Evolutionary conservation across 2,888 invertebrate species (phyloP), one percentile per base, ranked within the genome.

Genomic region (Ennomos quercinarius): DNA sequence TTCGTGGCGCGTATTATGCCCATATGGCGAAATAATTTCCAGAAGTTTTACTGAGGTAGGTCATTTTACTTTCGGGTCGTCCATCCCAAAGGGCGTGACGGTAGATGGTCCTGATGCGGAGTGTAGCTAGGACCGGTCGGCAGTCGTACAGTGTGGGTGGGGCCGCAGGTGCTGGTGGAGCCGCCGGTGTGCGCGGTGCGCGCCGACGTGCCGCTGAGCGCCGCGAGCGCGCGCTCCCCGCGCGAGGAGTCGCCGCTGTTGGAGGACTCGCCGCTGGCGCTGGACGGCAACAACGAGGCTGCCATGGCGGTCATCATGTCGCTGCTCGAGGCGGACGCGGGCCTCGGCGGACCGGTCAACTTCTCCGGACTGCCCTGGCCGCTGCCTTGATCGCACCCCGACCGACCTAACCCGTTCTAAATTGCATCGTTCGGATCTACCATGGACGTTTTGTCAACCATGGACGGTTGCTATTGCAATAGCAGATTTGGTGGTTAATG

Each of bases 271-370:
- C 8, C 69, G 2, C 61, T 38, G 12, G 61, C 74, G 0, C 93
- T 94, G 43, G 96, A 97, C 76, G 96, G 96, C 41, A 97, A 96
- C 79, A 97, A 97, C 72, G 98, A 98, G 79, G 97, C 97, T 2
- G 97, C 97, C 6, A 97, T 98, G 97, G 97, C 97, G 0, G 97
- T 97, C 68, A 97, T 98, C 71, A 97, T 98, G 97, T 97, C 96
- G 81, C 93, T 98, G 27, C 87, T 98, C 44, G 98, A 98, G 83
- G 97, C 97, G 0, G 98, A 98, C 81, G 97, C 97, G 0, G 98
- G 97, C 0, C 93, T 98, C 36, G 97, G 97, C 4, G 97, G 97
- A 0, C 97, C 97, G 0, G 96, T 97, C 39, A 97, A 97, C 89
- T 97, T 97, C 86, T 95, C 96, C 9, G 96, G 96, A 36, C 86